phyloP scores from a whole-genome alignment of 1,140 invertebrate genomes.

The Aphidius ervi region DNA sequence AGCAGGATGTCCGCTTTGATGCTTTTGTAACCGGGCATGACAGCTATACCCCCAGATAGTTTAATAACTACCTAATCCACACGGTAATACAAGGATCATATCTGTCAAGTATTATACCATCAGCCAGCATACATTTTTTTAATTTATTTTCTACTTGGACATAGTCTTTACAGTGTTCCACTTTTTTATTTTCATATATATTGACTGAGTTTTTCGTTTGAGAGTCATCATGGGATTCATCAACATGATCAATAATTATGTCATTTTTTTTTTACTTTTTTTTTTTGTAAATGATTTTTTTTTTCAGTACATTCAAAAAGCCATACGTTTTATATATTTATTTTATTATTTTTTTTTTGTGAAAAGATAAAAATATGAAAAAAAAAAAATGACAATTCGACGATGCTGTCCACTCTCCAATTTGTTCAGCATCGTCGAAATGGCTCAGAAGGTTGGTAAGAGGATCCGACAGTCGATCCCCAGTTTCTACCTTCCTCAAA shows the following conservation, averaged over 20 bases:
- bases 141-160: background rate
- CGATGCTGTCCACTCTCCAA: background rate
- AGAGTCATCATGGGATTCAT: too few species aligned
- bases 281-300: background rate
- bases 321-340: background rate
- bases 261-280: too few species aligned
- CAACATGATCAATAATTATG: too few species aligned
- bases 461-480: constrained; percentile 14
- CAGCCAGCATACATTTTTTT: background rate
- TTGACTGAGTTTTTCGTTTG: too few species aligned
- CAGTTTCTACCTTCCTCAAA: background rate
- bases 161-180: too few species aligned
- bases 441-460: constrained; percentile 9
- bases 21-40: constrained; percentile 14
- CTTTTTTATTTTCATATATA: background rate
- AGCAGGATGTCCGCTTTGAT: constrained; percentile 24
- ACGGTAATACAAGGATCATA: constrained; percentile 43
- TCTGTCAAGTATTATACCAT: background rate
- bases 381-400: constrained; percentile 2
- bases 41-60: constrained; percentile 30
- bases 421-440: constrained; percentile 21
- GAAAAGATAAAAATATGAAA: too few species aligned
- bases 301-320: background rate
- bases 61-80: constrained; percentile 49
- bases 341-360: background rate